These are phyloP conservation scores for Chromoteleia sp. DNA, from an alignment of 2,888 invertebrate genomes.

Conservation along the genomic window DNA sequence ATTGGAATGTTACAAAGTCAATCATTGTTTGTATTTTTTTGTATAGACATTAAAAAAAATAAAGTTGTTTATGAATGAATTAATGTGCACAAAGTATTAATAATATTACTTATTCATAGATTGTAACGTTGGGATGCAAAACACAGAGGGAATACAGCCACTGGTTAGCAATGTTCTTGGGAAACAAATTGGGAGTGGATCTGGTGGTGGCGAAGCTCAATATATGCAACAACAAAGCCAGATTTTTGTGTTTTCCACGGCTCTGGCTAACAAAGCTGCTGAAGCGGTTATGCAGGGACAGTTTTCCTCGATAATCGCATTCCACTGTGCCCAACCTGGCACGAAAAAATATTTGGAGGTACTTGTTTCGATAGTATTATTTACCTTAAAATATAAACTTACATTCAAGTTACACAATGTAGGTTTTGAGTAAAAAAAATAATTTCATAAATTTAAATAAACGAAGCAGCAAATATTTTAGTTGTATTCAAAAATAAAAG, in stretches of 20 bases:
- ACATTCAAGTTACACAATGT: too few relatives aligned
- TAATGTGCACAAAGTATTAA: not conserved
- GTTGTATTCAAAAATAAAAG: too few relatives aligned
- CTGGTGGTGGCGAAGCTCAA: constrained; percentile 92
- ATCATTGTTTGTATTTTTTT: too few relatives aligned
- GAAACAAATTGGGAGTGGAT: constrained; percentile 89
- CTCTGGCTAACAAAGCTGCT: constrained; percentile 97
- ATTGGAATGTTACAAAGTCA: too few relatives aligned
- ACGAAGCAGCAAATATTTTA: too few relatives aligned
- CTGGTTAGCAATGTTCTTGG: constrained; percentile 91
- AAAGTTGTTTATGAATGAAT: not conserved
- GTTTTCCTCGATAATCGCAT: constrained; percentile 96
- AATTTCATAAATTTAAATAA: too few relatives aligned
- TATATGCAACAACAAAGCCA: constrained; percentile 98
- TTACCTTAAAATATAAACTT: too few relatives aligned
- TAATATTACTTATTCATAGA: constrained; percentile 70
- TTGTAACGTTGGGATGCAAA: constrained; percentile 80
- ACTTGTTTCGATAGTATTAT: too few relatives aligned
- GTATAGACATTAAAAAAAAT: too few relatives aligned
- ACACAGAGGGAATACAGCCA: constrained; percentile 89
- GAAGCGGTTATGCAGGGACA: constrained; percentile 96
- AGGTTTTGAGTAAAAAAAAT: too few relatives aligned
- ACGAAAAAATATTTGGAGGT: constrained; percentile 98
- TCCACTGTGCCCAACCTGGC: constrained; percentile 97
- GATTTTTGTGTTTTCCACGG: constrained; percentile 98